Conservation (phyloP, 2,888 invertebrate genomes). For the Cerceris rybyensis region DNA sequence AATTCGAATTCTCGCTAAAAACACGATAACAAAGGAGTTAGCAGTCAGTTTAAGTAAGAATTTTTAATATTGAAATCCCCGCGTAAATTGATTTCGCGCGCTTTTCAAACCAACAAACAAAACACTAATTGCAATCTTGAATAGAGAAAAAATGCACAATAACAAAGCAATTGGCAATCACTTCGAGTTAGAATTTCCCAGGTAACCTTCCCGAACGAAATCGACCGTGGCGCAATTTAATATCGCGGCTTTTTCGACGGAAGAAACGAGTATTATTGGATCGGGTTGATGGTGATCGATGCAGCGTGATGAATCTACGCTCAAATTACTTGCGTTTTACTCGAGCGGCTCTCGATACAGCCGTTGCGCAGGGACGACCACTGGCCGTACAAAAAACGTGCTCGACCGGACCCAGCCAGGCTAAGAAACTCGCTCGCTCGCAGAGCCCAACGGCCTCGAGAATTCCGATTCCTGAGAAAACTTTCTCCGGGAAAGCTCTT, state of each 20-base stretch:
- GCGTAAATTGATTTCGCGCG: too few relatives aligned
- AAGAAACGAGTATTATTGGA: constrained; percentile 41
- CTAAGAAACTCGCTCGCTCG: constrained; percentile 53
- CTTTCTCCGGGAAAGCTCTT: constrained; percentile 50
- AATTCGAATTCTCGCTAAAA: too few relatives aligned
- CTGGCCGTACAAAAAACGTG: constrained; percentile 57
- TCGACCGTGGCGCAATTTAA: constrained; percentile 51
- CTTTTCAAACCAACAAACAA: too few relatives aligned
- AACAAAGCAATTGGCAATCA: too few relatives aligned
- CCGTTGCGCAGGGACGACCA: constrained; percentile 53
- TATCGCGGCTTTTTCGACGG: constrained; percentile 23
- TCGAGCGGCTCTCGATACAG: constrained; percentile 23
- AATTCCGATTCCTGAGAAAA: constrained; percentile 58
- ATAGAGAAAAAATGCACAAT: too few relatives aligned
- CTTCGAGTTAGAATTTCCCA: not conserved
- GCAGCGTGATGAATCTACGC: constrained; percentile 43
- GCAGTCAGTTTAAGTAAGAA: too few relatives aligned
- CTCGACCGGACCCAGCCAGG: constrained; percentile 44
- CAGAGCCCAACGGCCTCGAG: constrained; percentile 27
- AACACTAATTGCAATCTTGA: too few relatives aligned
- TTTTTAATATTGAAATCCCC: too few relatives aligned
- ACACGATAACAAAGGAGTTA: too few relatives aligned
- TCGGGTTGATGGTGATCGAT: constrained; percentile 60
- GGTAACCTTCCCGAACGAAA: constrained; percentile 22
- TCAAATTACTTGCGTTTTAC: constrained; percentile 60